Percentiles rank a stretch among this genome's conserved stretches.
These are phyloP conservation scores for Albula goreensis DNA, from an alignment of 2,113 vertebrate genomes.

Conservation along the genomic window DNA sequence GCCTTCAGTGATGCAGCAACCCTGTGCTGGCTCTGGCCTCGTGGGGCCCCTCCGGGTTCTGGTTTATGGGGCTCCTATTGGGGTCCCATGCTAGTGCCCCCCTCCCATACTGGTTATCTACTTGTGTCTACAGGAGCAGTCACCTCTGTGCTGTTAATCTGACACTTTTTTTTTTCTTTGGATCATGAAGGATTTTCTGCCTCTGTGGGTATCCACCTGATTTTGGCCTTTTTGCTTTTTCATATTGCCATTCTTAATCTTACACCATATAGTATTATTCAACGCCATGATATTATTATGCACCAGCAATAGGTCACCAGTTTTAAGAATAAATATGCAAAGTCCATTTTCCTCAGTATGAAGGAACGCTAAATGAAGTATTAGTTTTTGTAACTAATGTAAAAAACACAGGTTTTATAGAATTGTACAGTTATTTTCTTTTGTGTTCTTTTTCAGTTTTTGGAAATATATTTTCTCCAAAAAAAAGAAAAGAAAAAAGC, in stretches of 20 bases:
- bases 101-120: not conserved
- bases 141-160: not conserved
- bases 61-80: no score
- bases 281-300: constrained; percentile 60
- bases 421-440: constrained; percentile 90
- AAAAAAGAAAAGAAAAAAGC: constrained; percentile 51
- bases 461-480: constrained; percentile 51
- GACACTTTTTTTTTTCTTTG: constrained; percentile 8
- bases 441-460: constrained; percentile 63
- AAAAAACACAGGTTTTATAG: constrained; percentile 98
- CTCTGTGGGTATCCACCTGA: constrained; percentile 64
- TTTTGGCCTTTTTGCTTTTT: constrained; percentile 53
- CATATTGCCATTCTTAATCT: constrained; percentile 70
- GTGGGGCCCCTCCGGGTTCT: not conserved
- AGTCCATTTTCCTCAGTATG: constrained; percentile 73
- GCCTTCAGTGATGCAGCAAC: not conserved
- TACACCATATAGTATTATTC: constrained; percentile 83
- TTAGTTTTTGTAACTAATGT: constrained; percentile 99
- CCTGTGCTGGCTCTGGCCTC: not conserved
- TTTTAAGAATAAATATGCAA: constrained; percentile 82
- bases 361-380: constrained; percentile 96
- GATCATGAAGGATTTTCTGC: constrained; percentile 53
- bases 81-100: no score
- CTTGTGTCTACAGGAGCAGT: not conserved
- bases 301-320: constrained; percentile 91